Base-by-base conservation (phyloP, 1,140 invertebrate genomes). In the Cephus cinctus region DNA sequence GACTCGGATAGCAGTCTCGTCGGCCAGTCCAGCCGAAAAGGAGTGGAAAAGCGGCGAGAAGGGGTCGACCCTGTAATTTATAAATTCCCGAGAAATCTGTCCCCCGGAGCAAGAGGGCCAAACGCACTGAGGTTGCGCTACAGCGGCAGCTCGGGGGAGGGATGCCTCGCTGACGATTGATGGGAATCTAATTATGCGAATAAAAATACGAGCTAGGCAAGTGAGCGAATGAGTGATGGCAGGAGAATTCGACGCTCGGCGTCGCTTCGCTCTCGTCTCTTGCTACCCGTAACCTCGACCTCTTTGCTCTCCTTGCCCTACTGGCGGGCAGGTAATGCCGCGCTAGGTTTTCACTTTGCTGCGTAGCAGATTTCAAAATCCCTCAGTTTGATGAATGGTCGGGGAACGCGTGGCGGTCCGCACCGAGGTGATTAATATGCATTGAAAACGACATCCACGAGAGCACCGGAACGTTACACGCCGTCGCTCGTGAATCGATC, bases 101-200 rank as follows among this genome's bases (percentile, higher is more conserved):
- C n/a, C n/a, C n/a, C n/a, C n/a, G n/a, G n/a, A n/a, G n/a, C n/a
- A n/a, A n/a, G n/a, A n/a, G n/a, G n/a, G n/a, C n/a, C n/a, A n/a
- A n/a, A n/a, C n/a, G n/a, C n/a, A n/a, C n/a, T n/a, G n/a, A n/a
- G n/a, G n/a, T n/a, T n/a, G n/a, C n/a, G n/a, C n/a, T n/a, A 30
- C 12, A 30, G 27, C 12, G 27, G 27, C 11, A 30, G 27, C 27
- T 30, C 12, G 14, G 11, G 27, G 2, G 2, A 11, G 27, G 27
- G 14, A 9, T 18, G 16, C 22, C 9, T 19, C 15, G 32, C 49
- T 20, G 42, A 54, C 44, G 58, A 68, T 68, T 65, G 62, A 68
- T 61, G 63, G 62, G 39, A 54, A 61, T 58, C 57, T 68, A 68
- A 66, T 68, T 68, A 66, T 56, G 50, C 46, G 52, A 57, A 57